Evolutionary conservation across 2,797 vertebrate species (phyloP).

Genomic region (Sebastes hubbsi): DNA sequence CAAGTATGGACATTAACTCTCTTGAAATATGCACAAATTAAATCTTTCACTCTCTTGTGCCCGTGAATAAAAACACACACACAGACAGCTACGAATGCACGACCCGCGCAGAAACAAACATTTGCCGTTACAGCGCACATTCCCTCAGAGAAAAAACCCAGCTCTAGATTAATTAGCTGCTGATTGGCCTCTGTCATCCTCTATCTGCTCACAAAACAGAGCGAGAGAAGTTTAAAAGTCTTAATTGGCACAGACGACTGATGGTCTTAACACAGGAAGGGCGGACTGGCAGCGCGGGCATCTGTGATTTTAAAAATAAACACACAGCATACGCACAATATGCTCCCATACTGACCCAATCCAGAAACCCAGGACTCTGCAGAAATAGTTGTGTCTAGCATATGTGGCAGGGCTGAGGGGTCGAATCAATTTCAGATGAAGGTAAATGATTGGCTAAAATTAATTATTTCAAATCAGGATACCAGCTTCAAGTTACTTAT

Average conservation of each 20-base stretch:
- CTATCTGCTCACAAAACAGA: conserved; percentile 59
- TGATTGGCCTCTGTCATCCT: conserved; percentile 70
- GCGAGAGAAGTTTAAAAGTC: conserved; percentile 68
- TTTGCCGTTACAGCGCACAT: conserved; percentile 41
- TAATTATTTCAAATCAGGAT: conserved; percentile 14
- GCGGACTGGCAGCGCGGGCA: conserved; percentile 63
- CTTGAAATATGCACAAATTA: conserved; percentile 11
- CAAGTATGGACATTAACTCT: conserved; percentile 21
- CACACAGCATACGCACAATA: conserved; percentile 72
- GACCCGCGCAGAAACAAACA: conserved; percentile 41
- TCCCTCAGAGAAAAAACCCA: conserved; percentile 35
- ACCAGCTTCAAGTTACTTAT: neutral
- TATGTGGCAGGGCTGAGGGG: conserved; percentile 60
- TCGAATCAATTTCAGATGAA: conserved; percentile 50
- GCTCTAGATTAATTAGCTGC: conserved; percentile 65
- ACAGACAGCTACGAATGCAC: conserved; percentile 33
- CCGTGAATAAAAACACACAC: conserved; percentile 29
- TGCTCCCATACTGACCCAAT: conserved; percentile 64
- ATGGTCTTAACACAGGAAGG: conserved; percentile 68
- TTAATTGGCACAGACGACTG: conserved; percentile 75
- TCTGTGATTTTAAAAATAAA: conserved; percentile 77
- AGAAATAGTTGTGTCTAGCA: conserved; percentile 66
- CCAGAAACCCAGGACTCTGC: conserved; percentile 64
- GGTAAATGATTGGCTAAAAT: conserved; percentile 39
- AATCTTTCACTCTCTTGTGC: conserved; percentile 8